phyloP scores from a whole-genome alignment of 2,888 invertebrate genomes.

The Caenorhabditis zanzibari region DNA sequence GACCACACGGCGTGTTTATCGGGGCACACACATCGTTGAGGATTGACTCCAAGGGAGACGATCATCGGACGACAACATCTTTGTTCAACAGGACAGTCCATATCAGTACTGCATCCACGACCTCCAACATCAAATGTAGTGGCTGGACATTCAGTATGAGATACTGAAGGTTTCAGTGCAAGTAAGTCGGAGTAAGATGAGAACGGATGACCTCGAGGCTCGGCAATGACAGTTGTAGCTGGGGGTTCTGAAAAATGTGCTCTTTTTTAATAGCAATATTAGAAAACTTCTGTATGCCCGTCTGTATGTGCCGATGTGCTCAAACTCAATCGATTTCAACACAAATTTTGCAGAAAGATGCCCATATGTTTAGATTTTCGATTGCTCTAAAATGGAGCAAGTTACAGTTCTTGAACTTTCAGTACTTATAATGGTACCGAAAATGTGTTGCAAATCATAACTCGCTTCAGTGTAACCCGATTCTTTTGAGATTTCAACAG shows the following conservation, averaged over 20 bases:
- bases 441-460: too few relatives aligned
- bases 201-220: constrained; percentile 23
- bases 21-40: constrained; percentile 74
- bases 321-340: too few relatives aligned
- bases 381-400: too few relatives aligned
- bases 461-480: too few relatives aligned
- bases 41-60: constrained; percentile 69
- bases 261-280: too few relatives aligned
- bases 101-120: constrained; percentile 68
- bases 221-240: constrained; percentile 44
- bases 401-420: too few relatives aligned
- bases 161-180: constrained; percentile 17
- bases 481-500: too few relatives aligned
- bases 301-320: too few relatives aligned
- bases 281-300: too few relatives aligned
- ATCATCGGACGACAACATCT: constrained; percentile 67
- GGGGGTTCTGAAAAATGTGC: constrained; percentile 27
- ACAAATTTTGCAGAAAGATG: too few relatives aligned
- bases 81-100: constrained; percentile 72
- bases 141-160: constrained; percentile 65
- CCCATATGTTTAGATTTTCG: too few relatives aligned
- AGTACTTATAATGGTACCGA: too few relatives aligned
- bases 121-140: constrained; percentile 75
- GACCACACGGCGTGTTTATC: constrained; percentile 75
- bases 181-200: constrained; percentile 32